phyloP scores from a whole-genome alignment of 2,888 invertebrate species.

The Epiblema foenella region DNA sequence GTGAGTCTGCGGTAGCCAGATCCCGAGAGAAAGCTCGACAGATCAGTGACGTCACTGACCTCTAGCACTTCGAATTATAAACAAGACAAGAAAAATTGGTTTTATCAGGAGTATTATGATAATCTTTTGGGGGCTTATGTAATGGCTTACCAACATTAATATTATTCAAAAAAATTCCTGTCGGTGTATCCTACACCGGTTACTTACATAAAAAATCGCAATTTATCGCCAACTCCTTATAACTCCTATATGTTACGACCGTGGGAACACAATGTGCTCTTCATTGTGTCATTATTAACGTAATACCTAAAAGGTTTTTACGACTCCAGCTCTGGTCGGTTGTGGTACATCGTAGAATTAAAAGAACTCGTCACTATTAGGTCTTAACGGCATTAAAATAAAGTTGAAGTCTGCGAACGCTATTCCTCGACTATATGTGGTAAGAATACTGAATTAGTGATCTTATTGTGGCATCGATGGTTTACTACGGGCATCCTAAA shows the following conservation, averaged over 20 bases:
- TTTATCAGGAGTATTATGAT: too few species aligned
- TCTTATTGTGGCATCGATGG: not conserved
- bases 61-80: too few species aligned
- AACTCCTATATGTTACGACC: conserved; percentile 35
- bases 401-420: too few species aligned
- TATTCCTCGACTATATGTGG: too few species aligned
- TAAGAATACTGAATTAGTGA: conserved; percentile 51
- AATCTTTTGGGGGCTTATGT: too few species aligned
- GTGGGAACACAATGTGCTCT: conserved; percentile 40
- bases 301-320: conserved; percentile 40
- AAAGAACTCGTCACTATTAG: too few species aligned
- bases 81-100: too few species aligned
- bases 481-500: conserved; percentile 60
- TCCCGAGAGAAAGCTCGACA: too few species aligned
- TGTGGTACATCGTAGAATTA: conserved; percentile 41
- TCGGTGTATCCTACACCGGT: not conserved
- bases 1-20: too few species aligned
- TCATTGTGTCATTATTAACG: conserved; percentile 41
- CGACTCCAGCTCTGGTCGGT: conserved; percentile 11
- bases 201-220: conserved; percentile 29
- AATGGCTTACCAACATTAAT: too few species aligned
- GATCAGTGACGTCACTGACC: too few species aligned
- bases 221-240: conserved; percentile 38
- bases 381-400: too few species aligned
- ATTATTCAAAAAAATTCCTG: not conserved